These are phyloP conservation scores for Naja naja DNA, from an alignment of 2,113 vertebrate species.

Conservation along the genomic window DNA sequence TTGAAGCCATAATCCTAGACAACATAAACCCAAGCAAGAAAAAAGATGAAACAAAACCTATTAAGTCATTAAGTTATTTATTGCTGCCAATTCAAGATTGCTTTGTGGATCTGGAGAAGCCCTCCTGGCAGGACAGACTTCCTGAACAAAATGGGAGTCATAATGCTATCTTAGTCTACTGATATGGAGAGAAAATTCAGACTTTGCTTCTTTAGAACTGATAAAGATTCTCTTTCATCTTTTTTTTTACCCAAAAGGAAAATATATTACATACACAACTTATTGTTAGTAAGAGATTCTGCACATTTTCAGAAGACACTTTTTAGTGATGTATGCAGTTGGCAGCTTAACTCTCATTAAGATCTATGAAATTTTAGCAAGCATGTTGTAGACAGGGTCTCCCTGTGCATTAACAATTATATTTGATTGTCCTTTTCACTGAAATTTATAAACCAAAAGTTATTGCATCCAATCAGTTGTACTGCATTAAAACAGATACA, in stretches of 20 bases:
- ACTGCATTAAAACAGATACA: background rate
- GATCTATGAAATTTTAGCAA: background rate
- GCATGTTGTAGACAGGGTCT: background rate
- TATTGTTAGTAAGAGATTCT: constrained; percentile 42
- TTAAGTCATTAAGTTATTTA: constrained; percentile 35
- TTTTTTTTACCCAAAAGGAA: constrained; percentile 24
- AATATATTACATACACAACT: constrained; percentile 9
- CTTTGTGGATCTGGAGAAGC: background rate
- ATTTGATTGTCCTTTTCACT: background rate
- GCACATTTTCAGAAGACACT: constrained; percentile 53
- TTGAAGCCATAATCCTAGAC: background rate
- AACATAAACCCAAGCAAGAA: background rate
- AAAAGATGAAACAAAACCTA: constrained; percentile 28
- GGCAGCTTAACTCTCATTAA: background rate
- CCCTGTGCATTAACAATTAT: background rate
- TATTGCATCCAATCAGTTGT: background rate
- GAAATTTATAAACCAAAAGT: background rate
- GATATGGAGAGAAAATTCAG: background rate
- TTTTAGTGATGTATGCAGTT: background rate
- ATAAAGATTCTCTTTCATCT: constrained; percentile 63
- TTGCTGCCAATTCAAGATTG: background rate
- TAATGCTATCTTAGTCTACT: constrained; percentile 24
- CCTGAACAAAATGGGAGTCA: background rate
- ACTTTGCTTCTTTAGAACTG: constrained; percentile 18
- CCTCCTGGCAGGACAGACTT: background rate